These are phyloP conservation scores for Semaprochilodus insignis DNA, from an alignment of 2,797 vertebrate genomes.

Conservation along the genomic window DNA sequence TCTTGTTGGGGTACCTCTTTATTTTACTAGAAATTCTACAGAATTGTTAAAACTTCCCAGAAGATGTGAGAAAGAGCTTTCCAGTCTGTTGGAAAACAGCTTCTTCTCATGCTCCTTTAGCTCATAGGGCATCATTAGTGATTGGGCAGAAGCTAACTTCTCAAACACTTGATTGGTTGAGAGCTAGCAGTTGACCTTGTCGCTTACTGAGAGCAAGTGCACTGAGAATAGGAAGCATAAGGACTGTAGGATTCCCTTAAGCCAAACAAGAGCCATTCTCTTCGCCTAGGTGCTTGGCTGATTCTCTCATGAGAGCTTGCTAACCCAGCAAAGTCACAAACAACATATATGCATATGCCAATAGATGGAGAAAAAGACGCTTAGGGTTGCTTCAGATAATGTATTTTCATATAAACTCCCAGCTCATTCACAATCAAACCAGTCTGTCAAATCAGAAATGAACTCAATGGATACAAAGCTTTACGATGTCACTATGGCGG, in stretches of 20 bases:
- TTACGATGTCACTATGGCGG: neutral
- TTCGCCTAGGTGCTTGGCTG: neutral
- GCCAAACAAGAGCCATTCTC: conserved; percentile 14
- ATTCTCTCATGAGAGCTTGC: neutral
- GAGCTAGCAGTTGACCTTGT: conserved; percentile 26
- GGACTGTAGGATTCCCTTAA: conserved; percentile 7
- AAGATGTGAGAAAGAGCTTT: conserved; percentile 38
- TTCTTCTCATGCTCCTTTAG: conserved; percentile 48
- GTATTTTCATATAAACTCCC: neutral
- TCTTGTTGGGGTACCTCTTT: conserved; percentile 39
- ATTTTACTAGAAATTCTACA: conserved; percentile 40
- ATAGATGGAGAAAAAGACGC: neutral
- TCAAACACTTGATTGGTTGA: conserved; percentile 44
- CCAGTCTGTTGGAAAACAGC: conserved; percentile 20
- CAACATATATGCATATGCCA: neutral
- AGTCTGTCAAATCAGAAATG: neutral
- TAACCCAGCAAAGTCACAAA: neutral
- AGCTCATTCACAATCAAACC: neutral
- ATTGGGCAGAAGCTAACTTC: conserved; percentile 35
- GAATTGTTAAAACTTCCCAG: conserved; percentile 43
- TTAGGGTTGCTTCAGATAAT: neutral
- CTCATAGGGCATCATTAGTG: conserved; percentile 37
- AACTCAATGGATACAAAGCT: neutral
- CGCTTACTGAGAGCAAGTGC: conserved; percentile 12
- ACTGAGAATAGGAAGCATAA: conserved; percentile 10